Evolutionary conservation across 2,113 vertebrate genomes (phyloP).

Genomic region (Tetraodon nigroviridis): DNA sequence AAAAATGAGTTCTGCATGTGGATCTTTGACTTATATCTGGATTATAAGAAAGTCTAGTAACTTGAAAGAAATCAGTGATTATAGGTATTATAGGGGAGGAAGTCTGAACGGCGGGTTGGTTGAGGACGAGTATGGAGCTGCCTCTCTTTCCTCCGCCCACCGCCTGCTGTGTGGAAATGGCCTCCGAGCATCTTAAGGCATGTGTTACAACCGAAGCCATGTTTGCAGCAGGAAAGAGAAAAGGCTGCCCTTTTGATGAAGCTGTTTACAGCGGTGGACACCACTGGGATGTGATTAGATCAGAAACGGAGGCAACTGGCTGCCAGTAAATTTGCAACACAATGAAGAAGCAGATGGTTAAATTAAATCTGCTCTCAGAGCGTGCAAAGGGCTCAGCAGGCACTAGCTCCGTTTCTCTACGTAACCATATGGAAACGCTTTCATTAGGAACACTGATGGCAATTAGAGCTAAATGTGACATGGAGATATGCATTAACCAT

Average conservation of each 20-base stretch:
- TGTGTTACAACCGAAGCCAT: constrained; percentile 4
- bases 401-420: constrained; percentile 33
- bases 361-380: constrained; percentile 30
- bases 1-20: no score
- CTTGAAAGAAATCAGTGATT: no score
- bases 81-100: no score
- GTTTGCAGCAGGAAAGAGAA: constrained; percentile 1
- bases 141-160: neutral
- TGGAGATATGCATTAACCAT: constrained; percentile 22
- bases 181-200: constrained; percentile 5
- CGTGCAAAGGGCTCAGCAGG: constrained; percentile 31
- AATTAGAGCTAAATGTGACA: constrained; percentile 55
- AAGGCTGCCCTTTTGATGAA: constrained; percentile 11
- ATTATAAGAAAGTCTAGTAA: no score
- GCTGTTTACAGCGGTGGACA: constrained; percentile 1
- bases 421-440: constrained; percentile 59
- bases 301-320: constrained; percentile 2
- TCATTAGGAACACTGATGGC: constrained; percentile 46
- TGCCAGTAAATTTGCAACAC: constrained; percentile 23
- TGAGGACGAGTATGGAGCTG: no score
- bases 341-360: constrained; percentile 42
- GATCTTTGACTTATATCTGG: no score
- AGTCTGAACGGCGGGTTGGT: no score
- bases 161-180: neutral
- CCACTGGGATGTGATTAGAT: constrained; percentile 24